Percentiles rank a stretch among this genome's conserved stretches.
phyloP scores from a whole-genome alignment of 2,113 vertebrate genomes.

The Leptobrachium ailaonicum region DNA sequence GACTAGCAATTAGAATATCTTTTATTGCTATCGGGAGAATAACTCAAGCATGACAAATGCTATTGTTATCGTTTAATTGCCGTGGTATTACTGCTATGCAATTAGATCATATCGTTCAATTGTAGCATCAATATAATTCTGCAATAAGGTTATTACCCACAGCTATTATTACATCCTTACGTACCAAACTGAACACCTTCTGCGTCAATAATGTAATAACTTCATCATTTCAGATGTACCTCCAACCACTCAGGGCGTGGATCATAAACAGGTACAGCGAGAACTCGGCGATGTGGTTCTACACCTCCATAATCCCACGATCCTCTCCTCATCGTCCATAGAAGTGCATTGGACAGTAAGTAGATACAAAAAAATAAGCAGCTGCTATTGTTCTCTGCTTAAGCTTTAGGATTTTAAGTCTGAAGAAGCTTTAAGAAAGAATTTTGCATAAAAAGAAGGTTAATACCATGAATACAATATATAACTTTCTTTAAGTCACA shows the following conservation, averaged over 20 bases:
- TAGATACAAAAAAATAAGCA: slow-evolving; percentile 42
- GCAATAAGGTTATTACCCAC: too few relatives aligned
- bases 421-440: not conserved
- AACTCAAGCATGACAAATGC: too few relatives aligned
- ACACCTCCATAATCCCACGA: slow-evolving; percentile 95
- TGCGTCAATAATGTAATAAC: not conserved
- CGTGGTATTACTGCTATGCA: too few relatives aligned
- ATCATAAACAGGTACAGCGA: slow-evolving; percentile 95
- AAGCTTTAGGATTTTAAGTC: not conserved
- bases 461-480: slow-evolving; percentile 10
- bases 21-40: too few relatives aligned
- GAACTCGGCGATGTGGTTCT: slow-evolving; percentile 90
- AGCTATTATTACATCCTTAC: too few relatives aligned
- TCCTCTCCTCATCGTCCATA: slow-evolving; percentile 93
- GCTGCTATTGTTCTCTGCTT: not conserved
- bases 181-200: not conserved
- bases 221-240: slow-evolving; percentile 80
- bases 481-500: not conserved
- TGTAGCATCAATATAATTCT: too few relatives aligned
- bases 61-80: too few relatives aligned
- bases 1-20: too few relatives aligned
- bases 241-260: slow-evolving; percentile 93
- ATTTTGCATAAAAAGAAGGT: not conserved
- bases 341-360: slow-evolving; percentile 98
- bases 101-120: too few relatives aligned